Conservation (phyloP, 2,888 invertebrate genomes). For the Falcaria lacertinaria region DNA sequence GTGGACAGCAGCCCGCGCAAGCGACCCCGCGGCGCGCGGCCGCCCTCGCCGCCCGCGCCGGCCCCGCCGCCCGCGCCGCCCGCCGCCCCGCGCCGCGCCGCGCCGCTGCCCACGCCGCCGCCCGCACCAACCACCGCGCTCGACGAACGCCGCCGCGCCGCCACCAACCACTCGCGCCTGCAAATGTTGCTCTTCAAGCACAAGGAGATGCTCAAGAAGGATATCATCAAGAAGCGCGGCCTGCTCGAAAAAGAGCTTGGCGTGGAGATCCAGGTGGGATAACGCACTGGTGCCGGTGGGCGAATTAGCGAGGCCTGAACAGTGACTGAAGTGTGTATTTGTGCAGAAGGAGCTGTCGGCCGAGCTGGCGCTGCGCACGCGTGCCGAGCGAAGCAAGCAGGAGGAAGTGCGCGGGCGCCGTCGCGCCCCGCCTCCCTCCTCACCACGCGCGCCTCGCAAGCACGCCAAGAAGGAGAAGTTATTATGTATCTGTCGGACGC, state of each 20-base stretch:
- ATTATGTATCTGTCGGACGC: slow-evolving; percentile 94
- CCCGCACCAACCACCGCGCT: slow-evolving; percentile 33
- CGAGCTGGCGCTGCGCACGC: slow-evolving; percentile 85
- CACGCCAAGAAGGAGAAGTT: slow-evolving; percentile 86
- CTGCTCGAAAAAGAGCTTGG: slow-evolving; percentile 93
- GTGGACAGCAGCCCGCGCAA: slow-evolving; percentile 61
- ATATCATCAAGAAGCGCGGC: slow-evolving; percentile 94
- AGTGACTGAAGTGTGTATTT: slow-evolving; percentile 5
- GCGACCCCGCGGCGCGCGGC: slow-evolving; percentile 30
- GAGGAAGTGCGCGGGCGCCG: slow-evolving; percentile 81
- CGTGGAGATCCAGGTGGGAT: slow-evolving; percentile 91
- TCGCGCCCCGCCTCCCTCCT: slow-evolving; percentile 42
- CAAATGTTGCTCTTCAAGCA: slow-evolving; percentile 90
- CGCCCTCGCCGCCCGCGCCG: slow-evolving; percentile 43
- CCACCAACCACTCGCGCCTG: slow-evolving; percentile 79
- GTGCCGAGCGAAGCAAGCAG: slow-evolving; percentile 85
- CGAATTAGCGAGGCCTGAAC: not conserved
- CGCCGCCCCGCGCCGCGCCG: slow-evolving; percentile 10
- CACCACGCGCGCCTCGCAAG: slow-evolving; percentile 40
- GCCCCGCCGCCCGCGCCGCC: slow-evolving; percentile 10
- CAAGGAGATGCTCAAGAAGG: slow-evolving; percentile 95
- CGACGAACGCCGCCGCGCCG: slow-evolving; percentile 77
- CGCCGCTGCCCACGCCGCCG: slow-evolving; percentile 10
- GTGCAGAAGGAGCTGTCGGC: slow-evolving; percentile 87
- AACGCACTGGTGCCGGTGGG: too few relatives aligned